phyloP scores from a whole-genome alignment of 2,797 vertebrate genomes.

The Gambelia wislizenii region DNA sequence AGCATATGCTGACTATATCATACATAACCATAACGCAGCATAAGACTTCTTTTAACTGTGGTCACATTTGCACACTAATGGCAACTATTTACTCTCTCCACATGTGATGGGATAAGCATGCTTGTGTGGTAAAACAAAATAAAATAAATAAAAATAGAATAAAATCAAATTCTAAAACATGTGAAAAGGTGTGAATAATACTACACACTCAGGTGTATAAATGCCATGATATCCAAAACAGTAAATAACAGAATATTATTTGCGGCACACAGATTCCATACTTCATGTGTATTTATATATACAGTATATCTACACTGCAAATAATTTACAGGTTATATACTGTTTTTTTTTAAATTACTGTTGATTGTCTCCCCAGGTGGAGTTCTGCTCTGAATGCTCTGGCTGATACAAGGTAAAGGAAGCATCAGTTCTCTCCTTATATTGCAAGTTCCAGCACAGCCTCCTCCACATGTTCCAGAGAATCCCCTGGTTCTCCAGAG shows the following conservation, averaged over 20 bases:
- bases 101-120: no score
- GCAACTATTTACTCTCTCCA: background rate
- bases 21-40: slow-evolving; percentile 5
- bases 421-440: background rate
- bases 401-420: background rate
- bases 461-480: background rate
- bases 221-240: background rate
- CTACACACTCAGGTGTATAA: background rate
- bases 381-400: background rate
- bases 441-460: background rate
- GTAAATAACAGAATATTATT: background rate
- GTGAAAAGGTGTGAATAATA: background rate
- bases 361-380: no score
- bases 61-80: background rate
- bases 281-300: background rate
- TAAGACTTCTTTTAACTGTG: background rate
- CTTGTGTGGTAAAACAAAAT: no score
- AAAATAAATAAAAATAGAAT: no score
- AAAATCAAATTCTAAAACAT: slow-evolving; percentile 1
- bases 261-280: background rate
- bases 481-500: background rate
- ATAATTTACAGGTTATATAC: background rate
- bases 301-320: background rate
- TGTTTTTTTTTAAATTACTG: background rate
- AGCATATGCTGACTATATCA: background rate